Evolutionary conservation across 1,140 invertebrate genomes (phyloP).

Genomic region (Archivesica marissinica): DNA sequence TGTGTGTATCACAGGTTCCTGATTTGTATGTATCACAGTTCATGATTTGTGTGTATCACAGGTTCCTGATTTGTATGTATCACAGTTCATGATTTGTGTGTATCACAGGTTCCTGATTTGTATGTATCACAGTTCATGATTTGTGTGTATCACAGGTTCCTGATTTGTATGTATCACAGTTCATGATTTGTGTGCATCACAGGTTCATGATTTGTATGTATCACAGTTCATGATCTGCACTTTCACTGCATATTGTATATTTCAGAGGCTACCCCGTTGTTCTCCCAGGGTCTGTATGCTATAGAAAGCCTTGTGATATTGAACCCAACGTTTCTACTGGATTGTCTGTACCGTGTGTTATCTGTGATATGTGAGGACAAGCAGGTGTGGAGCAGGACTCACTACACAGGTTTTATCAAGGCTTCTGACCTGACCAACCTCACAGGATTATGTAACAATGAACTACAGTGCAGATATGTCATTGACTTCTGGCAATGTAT

Average conservation of each 20-base stretch:
- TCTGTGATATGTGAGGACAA: constrained; percentile 35
- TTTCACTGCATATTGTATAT: neutral
- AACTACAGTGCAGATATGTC: neutral
- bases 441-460: neutral
- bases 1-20: no score
- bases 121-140: no score
- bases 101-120: no score
- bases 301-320: constrained; percentile 41
- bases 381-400: constrained; percentile 17
- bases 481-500: constrained; percentile 47
- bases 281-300: neutral
- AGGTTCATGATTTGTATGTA: neutral
- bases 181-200: neutral
- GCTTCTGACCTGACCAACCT: neutral
- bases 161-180: no score
- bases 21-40: no score
- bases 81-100: no score
- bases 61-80: no score
- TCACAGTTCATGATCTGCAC: neutral
- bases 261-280: constrained; percentile 56
- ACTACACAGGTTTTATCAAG: constrained; percentile 19
- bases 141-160: no score
- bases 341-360: neutral
- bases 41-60: no score
- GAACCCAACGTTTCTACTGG: constrained; percentile 42